These are phyloP conservation scores for Bombylius discolor DNA, from an alignment of 2,888 invertebrate species.

Conservation along the genomic window DNA sequence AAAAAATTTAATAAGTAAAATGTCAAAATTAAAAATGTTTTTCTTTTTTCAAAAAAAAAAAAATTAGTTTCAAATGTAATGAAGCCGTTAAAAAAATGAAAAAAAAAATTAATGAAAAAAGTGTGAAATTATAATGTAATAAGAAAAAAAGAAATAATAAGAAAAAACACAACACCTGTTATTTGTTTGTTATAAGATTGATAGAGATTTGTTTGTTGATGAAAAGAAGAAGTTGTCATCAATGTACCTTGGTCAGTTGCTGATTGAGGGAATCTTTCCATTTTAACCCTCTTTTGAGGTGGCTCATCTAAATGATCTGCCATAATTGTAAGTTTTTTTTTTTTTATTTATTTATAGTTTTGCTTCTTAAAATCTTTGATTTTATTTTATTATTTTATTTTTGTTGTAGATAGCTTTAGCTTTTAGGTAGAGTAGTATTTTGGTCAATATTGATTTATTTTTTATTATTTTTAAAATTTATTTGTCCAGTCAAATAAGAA, in stretches of 20 bases:
- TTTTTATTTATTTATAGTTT: background rate
- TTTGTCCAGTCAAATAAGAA: background rate
- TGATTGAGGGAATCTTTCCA: constrained; percentile 30
- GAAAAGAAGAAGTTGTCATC: background rate
- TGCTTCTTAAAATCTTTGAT: too few species aligned
- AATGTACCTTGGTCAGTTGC: constrained; percentile 18
- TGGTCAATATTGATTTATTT: background rate
- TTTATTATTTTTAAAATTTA: background rate
- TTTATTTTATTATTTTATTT: too few species aligned
- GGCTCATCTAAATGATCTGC: constrained; percentile 94
- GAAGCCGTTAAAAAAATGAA: background rate
- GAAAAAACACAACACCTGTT: background rate
- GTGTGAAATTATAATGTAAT: background rate
- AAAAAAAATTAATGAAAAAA: background rate
- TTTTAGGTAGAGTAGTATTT: too few species aligned
- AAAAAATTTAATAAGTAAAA: too few species aligned
- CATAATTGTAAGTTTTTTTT: constrained; percentile 45
- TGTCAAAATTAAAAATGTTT: too few species aligned
- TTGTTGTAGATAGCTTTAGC: too few species aligned
- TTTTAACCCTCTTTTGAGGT: constrained; percentile 91
- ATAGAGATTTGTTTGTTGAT: background rate
- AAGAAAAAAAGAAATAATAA: background rate
- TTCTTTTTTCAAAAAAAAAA: background rate
- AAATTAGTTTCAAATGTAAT: background rate
- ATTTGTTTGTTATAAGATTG: background rate